A percentile compares a stretch with the other conserved stretches of the same genome.
These are phyloP conservation scores for Unio pictorum DNA, from an alignment of 2,888 invertebrate species.

Conservation along the genomic window DNA sequence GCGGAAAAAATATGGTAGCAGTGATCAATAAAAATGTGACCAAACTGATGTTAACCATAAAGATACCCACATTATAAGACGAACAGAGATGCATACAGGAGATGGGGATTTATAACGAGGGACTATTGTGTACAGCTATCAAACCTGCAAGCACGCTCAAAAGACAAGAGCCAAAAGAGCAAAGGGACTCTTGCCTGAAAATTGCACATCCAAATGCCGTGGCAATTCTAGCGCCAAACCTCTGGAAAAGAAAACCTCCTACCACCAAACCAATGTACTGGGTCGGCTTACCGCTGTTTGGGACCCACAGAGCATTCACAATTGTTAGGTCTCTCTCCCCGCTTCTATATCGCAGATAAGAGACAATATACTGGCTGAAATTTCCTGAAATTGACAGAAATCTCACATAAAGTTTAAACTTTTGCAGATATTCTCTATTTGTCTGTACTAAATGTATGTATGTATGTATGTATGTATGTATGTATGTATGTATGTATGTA, in stretches of 20 bases:
- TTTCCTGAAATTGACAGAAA: constrained; percentile 46
- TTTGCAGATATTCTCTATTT: too few relatives aligned
- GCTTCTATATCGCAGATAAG: constrained; percentile 48
- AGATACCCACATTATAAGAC: too few relatives aligned
- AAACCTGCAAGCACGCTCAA: too few relatives aligned
- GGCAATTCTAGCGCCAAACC: constrained; percentile 59
- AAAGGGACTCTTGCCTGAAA: constrained; percentile 49
- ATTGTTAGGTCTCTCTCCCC: constrained; percentile 36
- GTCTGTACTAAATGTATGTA: too few relatives aligned
- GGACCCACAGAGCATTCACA: constrained; percentile 58
- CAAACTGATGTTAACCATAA: too few relatives aligned
- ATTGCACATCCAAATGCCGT: constrained; percentile 57
- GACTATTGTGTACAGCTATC: too few relatives aligned
- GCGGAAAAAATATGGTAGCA: too few relatives aligned
- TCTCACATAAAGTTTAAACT: background rate
- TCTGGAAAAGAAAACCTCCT: constrained; percentile 64
- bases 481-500: too few relatives aligned
- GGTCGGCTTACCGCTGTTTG: constrained; percentile 51
- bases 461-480: too few relatives aligned
- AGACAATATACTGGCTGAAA: constrained; percentile 60
- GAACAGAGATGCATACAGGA: too few relatives aligned
- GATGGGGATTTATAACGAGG: too few relatives aligned
- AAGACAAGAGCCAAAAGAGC: background rate
- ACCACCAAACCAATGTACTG: constrained; percentile 64
- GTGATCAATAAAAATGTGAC: too few relatives aligned